These are phyloP conservation scores for Sander vitreus DNA, from an alignment of 2,113 vertebrate genomes.

Conservation along the genomic window DNA sequence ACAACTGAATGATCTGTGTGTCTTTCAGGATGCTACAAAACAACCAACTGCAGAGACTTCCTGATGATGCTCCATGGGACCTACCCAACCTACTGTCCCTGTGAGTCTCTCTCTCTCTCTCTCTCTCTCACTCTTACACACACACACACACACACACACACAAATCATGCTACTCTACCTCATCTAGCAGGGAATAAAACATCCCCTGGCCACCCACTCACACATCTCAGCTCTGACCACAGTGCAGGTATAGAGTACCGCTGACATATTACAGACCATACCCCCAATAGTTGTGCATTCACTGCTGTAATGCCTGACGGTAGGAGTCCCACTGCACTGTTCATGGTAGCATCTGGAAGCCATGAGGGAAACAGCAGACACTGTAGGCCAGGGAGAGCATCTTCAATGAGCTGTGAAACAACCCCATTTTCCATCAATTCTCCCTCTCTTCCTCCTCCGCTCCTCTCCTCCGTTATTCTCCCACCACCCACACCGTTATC, in stretches of 20 bases:
- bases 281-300: constrained; percentile 31
- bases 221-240: constrained; percentile 53
- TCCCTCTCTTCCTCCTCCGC: constrained; percentile 67
- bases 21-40: constrained; percentile 94
- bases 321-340: constrained; percentile 60
- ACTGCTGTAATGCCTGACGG: constrained; percentile 29
- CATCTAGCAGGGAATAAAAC: constrained; percentile 47
- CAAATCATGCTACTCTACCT: constrained; percentile 47
- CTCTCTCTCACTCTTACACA: constrained; percentile 6
- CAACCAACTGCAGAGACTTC: constrained; percentile 91
- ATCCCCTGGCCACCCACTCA: constrained; percentile 61
- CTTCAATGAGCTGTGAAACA: constrained; percentile 88
- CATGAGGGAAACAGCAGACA: constrained; percentile 83
- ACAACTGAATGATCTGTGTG: constrained; percentile 11
- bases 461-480: constrained; percentile 58
- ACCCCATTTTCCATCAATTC: constrained; percentile 84
- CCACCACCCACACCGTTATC: constrained; percentile 77
- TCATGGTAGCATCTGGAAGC: constrained; percentile 84
- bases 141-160: not conserved
- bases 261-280: constrained; percentile 67
- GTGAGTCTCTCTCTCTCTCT: constrained; percentile 87
- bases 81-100: constrained; percentile 94
- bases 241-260: constrained; percentile 68
- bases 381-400: constrained; percentile 79
- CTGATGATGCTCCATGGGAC: constrained; percentile 91